phyloP scores from a whole-genome alignment of 2,888 invertebrate genomes.

The Cantharis rufa region DNA sequence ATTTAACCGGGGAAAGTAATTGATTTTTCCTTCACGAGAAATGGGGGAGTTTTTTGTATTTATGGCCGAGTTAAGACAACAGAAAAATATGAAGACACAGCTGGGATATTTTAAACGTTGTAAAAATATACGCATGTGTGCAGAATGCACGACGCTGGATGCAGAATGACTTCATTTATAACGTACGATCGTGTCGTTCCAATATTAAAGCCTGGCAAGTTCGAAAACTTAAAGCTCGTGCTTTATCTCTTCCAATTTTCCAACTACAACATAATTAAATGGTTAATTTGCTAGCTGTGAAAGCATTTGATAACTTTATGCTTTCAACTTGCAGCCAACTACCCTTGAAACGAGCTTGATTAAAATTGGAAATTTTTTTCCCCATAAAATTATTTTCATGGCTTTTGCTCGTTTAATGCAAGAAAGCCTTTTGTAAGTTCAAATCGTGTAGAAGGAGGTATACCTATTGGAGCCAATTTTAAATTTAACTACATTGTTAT shows the following conservation, averaged over 20 bases:
- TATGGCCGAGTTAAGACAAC: slow-evolving; percentile 48
- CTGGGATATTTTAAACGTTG: slow-evolving; percentile 43
- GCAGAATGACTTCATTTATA: slow-evolving; percentile 29
- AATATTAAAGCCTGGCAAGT: slow-evolving; percentile 14
- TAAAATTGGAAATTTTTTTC: slow-evolving; percentile 17
- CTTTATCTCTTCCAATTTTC: slow-evolving; percentile 34
- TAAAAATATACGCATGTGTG: slow-evolving; percentile 45
- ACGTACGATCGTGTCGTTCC: slow-evolving; percentile 18
- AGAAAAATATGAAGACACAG: slow-evolving; percentile 41
- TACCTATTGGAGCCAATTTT: background rate
- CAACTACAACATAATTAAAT: slow-evolving; percentile 32
- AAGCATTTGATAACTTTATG: slow-evolving; percentile 26
- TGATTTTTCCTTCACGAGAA: slow-evolving; percentile 34
- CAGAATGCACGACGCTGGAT: slow-evolving; percentile 25
- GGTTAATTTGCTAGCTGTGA: slow-evolving; percentile 30
- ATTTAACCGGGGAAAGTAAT: slow-evolving; percentile 28
- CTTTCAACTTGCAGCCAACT: slow-evolving; percentile 10
- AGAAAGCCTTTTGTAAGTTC: background rate
- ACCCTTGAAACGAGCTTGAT: slow-evolving; percentile 18
- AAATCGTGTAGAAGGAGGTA: background rate
- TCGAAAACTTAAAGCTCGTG: slow-evolving; percentile 26
- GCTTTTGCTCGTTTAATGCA: background rate
- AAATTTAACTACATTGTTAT: background rate
- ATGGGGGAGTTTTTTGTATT: slow-evolving; percentile 39
- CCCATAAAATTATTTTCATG: background rate